phyloP scores from a whole-genome alignment of 2,888 invertebrate genomes.

The Eristalis arbustorum region DNA sequence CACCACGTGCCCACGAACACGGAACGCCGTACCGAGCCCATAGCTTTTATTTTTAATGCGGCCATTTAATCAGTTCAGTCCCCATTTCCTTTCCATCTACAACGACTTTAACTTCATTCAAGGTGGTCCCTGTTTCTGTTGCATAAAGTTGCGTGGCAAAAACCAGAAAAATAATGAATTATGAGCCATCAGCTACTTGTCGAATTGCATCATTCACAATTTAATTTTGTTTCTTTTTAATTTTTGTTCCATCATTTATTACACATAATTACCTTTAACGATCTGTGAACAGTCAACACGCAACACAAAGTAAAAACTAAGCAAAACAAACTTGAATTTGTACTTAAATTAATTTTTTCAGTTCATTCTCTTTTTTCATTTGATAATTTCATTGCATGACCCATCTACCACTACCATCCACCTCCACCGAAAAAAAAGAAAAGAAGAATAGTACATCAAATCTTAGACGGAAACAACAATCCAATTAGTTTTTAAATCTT shows the following conservation, averaged over 20 bases:
- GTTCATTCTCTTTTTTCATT: slow-evolving; percentile 64
- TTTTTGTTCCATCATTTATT: neutral
- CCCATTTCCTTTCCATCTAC: too few relatives aligned
- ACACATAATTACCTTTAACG: neutral
- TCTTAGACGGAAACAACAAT: slow-evolving; percentile 62
- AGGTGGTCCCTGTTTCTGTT: neutral
- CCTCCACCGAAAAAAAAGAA: slow-evolving; percentile 22
- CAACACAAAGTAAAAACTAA: slow-evolving; percentile 46
- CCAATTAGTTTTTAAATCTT: slow-evolving; percentile 70
- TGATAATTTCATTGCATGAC: slow-evolving; percentile 70
- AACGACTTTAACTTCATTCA: too few relatives aligned
- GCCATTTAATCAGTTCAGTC: too few relatives aligned
- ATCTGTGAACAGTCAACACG: slow-evolving; percentile 26
- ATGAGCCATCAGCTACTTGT: neutral
- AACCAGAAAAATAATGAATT: neutral
- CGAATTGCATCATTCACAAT: neutral
- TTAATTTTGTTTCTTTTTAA: neutral
- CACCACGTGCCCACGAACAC: too few relatives aligned
- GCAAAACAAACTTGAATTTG: too few relatives aligned
- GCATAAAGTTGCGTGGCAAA: neutral
- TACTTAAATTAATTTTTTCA: slow-evolving; percentile 53
- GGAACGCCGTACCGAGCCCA: too few relatives aligned
- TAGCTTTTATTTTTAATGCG: too few relatives aligned
- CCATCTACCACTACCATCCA: slow-evolving; percentile 57
- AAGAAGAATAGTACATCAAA: slow-evolving; percentile 42